phyloP scores from a whole-genome alignment of 2,888 invertebrate species.

The Elgonia sp. region DNA sequence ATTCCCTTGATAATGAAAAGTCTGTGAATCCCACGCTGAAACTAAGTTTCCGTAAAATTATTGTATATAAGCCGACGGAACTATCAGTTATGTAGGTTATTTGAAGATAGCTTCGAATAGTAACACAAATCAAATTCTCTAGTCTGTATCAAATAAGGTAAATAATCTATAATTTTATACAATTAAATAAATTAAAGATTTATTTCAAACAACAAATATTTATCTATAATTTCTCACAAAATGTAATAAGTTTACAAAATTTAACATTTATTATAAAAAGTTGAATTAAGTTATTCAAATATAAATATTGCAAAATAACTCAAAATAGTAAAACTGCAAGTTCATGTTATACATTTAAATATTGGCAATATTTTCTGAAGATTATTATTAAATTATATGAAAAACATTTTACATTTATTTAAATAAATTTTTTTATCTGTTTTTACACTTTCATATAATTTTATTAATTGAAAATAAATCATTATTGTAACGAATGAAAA shows the following conservation, averaged over 20 bases:
- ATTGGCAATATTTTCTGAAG: no score
- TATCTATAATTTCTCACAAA: no score
- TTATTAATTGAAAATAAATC: no score
- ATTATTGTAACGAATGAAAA: no score
- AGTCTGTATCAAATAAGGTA: conserved; percentile 35
- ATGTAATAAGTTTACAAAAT: not conserved
- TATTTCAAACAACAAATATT: not conserved
- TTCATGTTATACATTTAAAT: no score
- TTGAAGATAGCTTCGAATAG: conserved; percentile 10
- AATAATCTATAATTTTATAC: not conserved
- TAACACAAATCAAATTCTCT: conserved; percentile 43
- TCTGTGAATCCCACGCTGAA: conserved; percentile 59
- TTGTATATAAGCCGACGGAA: conserved; percentile 64
- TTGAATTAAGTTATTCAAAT: no score
- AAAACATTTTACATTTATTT: no score
- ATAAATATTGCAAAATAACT: no score
- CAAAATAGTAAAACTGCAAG: no score
- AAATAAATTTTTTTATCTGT: no score
- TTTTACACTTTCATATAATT: no score
- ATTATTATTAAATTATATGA: no score
- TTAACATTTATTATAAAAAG: not conserved
- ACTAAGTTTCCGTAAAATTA: conserved; percentile 63
- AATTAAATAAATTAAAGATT: not conserved
- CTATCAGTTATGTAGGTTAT: conserved; percentile 45
- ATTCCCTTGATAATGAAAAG: conserved; percentile 66